These are phyloP conservation scores for Sinopyrophorus schimmeli DNA, from an alignment of 2,888 invertebrate genomes.

Conservation along the genomic window DNA sequence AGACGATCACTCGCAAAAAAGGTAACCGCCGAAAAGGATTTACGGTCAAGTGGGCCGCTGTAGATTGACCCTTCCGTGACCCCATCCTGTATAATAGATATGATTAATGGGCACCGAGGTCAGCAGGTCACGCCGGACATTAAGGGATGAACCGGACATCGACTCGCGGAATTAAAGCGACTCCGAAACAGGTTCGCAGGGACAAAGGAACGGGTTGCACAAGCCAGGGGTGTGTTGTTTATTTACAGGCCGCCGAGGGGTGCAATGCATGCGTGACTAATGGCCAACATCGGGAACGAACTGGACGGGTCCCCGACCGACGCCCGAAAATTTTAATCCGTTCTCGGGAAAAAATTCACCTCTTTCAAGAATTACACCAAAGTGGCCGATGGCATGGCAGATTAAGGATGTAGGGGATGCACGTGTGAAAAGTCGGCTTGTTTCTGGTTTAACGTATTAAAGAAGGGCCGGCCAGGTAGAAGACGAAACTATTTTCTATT, in stretches of 20 bases:
- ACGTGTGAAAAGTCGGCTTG: slow-evolving; percentile 41
- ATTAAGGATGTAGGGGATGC: slow-evolving; percentile 27
- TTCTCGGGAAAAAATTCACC: slow-evolving; percentile 1
- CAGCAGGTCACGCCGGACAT: slow-evolving; percentile 55
- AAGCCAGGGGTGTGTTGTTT: slow-evolving; percentile 50
- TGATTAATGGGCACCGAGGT: slow-evolving; percentile 57
- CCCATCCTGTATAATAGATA: slow-evolving; percentile 52
- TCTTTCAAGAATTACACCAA: slow-evolving; percentile 12
- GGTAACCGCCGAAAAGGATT: slow-evolving; percentile 13
- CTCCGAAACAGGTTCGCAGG: slow-evolving; percentile 46
- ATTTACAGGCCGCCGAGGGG: slow-evolving; percentile 46
- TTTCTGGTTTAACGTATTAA: slow-evolving; percentile 47
- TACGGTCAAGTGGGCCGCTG: slow-evolving; percentile 31
- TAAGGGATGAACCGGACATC: slow-evolving; percentile 53
- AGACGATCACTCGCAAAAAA: slow-evolving; percentile 25
- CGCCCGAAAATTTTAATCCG: slow-evolving; percentile 23
- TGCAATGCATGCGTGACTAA: slow-evolving; percentile 50
- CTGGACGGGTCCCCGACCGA: slow-evolving; percentile 19
- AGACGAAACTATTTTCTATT: slow-evolving; percentile 31
- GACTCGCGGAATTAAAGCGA: slow-evolving; percentile 48
- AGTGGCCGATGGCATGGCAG: no score
- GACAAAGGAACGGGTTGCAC: slow-evolving; percentile 48
- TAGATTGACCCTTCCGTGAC: slow-evolving; percentile 47
- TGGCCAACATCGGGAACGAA: slow-evolving; percentile 33
- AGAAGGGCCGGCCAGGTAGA: slow-evolving; percentile 41